Evolutionary conservation across 2,113 vertebrate species (phyloP).

Genomic region (Cettia cetti): DNA sequence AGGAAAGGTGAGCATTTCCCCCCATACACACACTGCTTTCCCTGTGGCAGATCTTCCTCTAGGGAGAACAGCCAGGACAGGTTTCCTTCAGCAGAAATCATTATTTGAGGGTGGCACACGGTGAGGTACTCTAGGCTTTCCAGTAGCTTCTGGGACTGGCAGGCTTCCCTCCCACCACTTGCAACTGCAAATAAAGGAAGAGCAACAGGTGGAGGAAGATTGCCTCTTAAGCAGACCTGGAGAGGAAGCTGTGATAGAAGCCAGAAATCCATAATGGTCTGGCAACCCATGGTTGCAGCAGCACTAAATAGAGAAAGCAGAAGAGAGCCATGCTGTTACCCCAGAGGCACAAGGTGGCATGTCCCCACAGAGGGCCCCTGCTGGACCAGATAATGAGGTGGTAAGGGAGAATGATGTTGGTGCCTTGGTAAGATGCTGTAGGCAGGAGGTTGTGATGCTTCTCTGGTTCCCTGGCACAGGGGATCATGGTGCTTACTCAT

Average conservation of each 20-base stretch:
- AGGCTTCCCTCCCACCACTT: not conserved
- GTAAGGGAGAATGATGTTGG: not conserved
- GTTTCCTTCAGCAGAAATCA: not conserved
- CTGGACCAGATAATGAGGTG: not conserved
- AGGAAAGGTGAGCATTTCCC: not conserved
- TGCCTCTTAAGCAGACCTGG: not conserved
- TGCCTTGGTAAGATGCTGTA: not conserved
- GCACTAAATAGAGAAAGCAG: not conserved
- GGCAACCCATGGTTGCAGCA: not conserved
- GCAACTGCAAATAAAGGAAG: not conserved
- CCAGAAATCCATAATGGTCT: not conserved
- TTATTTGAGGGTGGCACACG: not conserved
- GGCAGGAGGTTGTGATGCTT: not conserved
- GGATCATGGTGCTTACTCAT: accelerated
- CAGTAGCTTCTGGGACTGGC: not conserved
- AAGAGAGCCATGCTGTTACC: accelerated
- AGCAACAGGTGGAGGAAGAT: not conserved
- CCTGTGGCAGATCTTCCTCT: not conserved
- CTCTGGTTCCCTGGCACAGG: not conserved
- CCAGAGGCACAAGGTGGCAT: not conserved
- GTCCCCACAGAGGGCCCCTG: not conserved
- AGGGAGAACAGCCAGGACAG: not conserved
- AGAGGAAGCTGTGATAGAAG: not conserved
- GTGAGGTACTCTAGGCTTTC: not conserved
- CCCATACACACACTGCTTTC: not conserved